A percentile compares a stretch with the other conserved stretches of the same genome.
These are phyloP conservation scores for Hiodon tergisus DNA, from an alignment of 2,113 vertebrate species.

Conservation along the genomic window DNA sequence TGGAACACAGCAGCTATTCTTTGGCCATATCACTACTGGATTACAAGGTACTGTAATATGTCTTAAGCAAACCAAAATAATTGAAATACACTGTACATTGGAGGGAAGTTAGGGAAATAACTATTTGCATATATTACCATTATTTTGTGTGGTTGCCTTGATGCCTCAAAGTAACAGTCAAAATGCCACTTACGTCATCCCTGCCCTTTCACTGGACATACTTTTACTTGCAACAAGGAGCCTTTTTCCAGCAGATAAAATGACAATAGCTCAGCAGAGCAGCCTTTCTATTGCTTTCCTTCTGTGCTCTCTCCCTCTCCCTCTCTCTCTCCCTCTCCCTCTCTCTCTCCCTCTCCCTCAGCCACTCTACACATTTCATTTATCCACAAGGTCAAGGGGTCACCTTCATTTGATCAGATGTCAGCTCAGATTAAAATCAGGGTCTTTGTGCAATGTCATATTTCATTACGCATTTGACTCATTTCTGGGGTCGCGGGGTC, in stretches of 20 bases:
- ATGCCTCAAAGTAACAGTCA: too few relatives aligned
- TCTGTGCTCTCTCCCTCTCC: conserved; percentile 1
- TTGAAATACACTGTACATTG: too few relatives aligned
- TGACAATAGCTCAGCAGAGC: background rate
- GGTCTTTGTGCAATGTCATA: conserved; percentile 70
- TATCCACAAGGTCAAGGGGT: conserved; percentile 70
- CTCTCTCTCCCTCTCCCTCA: conserved; percentile 54
- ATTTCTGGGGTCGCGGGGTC: conserved; percentile 65
- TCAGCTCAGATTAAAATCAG: conserved; percentile 72
- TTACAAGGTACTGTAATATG: too few relatives aligned
- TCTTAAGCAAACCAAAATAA: too few relatives aligned
- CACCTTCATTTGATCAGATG: conserved; percentile 66
- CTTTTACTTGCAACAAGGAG: conserved; percentile 12
- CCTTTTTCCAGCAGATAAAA: background rate
- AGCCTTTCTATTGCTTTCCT: background rate
- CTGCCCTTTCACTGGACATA: background rate
- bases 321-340: conserved; percentile 29
- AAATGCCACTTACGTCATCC: background rate
- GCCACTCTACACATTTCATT: conserved; percentile 64
- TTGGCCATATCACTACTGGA: too few relatives aligned
- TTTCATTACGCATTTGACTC: conserved; percentile 77
- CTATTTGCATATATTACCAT: too few relatives aligned
- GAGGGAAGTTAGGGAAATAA: too few relatives aligned
- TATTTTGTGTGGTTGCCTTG: too few relatives aligned
- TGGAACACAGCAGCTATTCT: too few relatives aligned